phyloP scores from a whole-genome alignment of 2,797 vertebrate species.

The Anableps anableps region DNA sequence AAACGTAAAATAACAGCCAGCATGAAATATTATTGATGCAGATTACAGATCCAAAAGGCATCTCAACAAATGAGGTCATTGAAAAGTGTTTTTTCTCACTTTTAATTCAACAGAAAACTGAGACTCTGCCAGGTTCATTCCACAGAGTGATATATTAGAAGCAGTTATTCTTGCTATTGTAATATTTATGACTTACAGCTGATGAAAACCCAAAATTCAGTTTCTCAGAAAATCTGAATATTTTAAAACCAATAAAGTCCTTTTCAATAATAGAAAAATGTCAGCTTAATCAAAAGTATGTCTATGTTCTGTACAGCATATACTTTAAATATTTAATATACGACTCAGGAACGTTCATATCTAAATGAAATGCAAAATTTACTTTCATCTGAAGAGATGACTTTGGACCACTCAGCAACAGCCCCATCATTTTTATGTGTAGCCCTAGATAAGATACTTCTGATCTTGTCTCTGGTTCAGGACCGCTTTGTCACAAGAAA shows the following conservation, averaged over 20 bases:
- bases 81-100: neutral
- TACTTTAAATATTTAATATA: neutral
- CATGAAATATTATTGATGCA: too few species aligned
- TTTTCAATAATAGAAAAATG: neutral
- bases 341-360: neutral
- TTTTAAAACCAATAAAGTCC: neutral
- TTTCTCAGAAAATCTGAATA: neutral
- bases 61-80: neutral
- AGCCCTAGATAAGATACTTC: too few species aligned
- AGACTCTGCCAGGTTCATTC: neutral
- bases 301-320: neutral
- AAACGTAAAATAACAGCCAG: neutral
- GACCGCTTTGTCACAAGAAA: too few species aligned
- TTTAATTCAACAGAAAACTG: neutral
- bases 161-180: neutral
- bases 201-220: neutral
- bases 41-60: neutral
- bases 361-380: neutral
- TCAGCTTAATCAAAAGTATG: neutral
- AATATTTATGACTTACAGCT: neutral
- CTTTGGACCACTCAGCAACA: neutral
- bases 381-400: neutral
- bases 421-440: too few species aligned
- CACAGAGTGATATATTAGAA: neutral
- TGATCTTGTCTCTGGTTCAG: neutral